These are phyloP conservation scores for Tauraco erythrolophus DNA, from an alignment of 2,113 vertebrate species.

Conservation along the genomic window DNA sequence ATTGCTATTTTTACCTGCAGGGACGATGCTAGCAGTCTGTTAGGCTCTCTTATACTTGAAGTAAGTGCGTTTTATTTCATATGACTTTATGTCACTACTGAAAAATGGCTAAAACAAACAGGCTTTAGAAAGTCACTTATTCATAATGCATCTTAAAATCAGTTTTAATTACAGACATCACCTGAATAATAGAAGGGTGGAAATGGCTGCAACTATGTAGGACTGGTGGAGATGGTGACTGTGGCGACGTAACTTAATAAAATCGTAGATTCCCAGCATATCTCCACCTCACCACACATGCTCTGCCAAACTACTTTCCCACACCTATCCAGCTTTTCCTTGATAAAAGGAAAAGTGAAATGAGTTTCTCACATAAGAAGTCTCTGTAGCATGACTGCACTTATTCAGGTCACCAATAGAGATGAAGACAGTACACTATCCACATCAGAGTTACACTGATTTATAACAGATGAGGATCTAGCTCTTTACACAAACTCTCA, in stretches of 20 bases:
- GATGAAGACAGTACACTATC: not conserved
- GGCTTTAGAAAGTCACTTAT: not conserved
- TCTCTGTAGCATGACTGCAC: not conserved
- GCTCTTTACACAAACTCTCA: not conserved
- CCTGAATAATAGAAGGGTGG: not conserved
- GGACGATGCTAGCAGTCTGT: not conserved
- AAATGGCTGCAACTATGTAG: not conserved
- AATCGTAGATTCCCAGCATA: not conserved
- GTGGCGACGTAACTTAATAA: not conserved
- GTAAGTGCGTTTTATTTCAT: not conserved
- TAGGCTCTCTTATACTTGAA: not conserved
- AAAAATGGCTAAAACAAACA: not conserved
- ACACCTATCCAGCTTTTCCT: not conserved
- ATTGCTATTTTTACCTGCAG: not conserved
- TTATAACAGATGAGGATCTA: not conserved
- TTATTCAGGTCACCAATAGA: not conserved
- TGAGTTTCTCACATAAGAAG: not conserved
- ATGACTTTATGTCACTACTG: not conserved
- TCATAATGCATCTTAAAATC: not conserved
- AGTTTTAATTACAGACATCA: not conserved
- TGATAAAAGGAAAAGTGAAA: accelerated
- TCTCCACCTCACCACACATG: not conserved
- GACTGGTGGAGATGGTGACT: not conserved
- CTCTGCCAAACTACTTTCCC: not conserved
- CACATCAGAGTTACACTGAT: not conserved